Base-by-base conservation (phyloP, 2,888 invertebrate species). In the Philereme vetulata region DNA sequence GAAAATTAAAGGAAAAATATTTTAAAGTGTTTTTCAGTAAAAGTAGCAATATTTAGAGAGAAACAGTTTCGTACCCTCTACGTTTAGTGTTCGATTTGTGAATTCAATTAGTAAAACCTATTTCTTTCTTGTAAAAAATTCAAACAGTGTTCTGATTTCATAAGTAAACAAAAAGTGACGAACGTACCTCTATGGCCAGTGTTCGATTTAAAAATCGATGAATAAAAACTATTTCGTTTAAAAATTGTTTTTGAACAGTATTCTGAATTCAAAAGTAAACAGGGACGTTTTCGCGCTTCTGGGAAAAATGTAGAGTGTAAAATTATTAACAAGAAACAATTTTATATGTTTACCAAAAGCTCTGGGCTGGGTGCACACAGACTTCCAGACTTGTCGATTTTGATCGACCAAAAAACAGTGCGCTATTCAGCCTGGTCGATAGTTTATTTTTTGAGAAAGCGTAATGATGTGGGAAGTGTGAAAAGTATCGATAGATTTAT, bases 401-500 rank as follows among this genome's bases (percentile, higher is more conserved):
- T 21, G 2, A 21, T 21, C 21, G 2, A 21, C 21, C 21, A 21
- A 21, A 21, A 21, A 21, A 21, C 21, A 21, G 21, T 21, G 2
- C 21, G 21, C 21, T 21, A 21, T 21, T 21, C 21, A 21, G 21
- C 21, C 21, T 21, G 21, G 1, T 21, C 21, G 21, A 21, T 21
- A 49, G 34, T 60, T 65, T 62, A 63, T 60, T 56, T 63, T 67
- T 60, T 65, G 65, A 67, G 64, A 69, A 64, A 62, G 57, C 52
- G 58, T 64, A 56, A 60, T 69, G 63, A 67, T 38, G 69, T 67
- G 65, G 67, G 70, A 70, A 72, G 71, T 71, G 70, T 76, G 57
- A 69, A 68, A 72, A 68, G 64, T 65, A 59, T 70, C 59, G 62
- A 67, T 68, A 67, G 59, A 64, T 71, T 68, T 71, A 76, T 56